Evolutionary conservation across 2,888 invertebrate genomes (phyloP), one percentile per base, ranked within the genome.

Genomic region (Encarsia formosa): DNA sequence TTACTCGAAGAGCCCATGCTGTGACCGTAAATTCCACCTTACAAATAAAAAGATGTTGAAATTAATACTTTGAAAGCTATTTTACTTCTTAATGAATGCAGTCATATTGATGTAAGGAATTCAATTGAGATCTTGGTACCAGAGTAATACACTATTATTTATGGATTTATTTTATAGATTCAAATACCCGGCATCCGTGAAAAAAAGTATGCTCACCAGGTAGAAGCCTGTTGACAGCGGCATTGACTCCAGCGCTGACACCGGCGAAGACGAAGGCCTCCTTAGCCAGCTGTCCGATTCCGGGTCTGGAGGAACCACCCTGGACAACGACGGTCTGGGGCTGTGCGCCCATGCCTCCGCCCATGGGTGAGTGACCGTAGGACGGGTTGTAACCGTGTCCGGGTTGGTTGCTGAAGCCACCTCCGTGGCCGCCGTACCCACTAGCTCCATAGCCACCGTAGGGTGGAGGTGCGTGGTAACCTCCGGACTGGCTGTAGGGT

Each of bases 191-290:
- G 19, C 2, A 34, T 6, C 15, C 2, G n/a, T 26, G 5, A 11
- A 26, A 26, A 26, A 26, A 26, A 26, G 15, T 32, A 62, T 58
- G 34, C 63, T 44, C 59, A 50, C 71, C 71, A 1, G 73, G 70
- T 4, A 73, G 24, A 18, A 73, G 47, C 50, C 73, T 61, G 35
- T 66, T 73, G 3, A 71, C 72, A 2, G 70, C 73, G 2, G 73
- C 73, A 31, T 73, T 72, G 5, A 73, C 73, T 2, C 73, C 71
- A 1, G 71, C 72, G 54, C 68, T 71, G 0, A 71, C 70, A 4
- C 70, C 72, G 15, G 73, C 71, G 15, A 58, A 73, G 0, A 74
- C 73, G 22, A 74, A 67, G 9, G 73, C 73, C 54, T 74, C 73
- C 56, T 74, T 74, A 4, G 73, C 73, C 5, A 74, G 54, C 52